Percentiles rank a stretch among this genome's conserved stretches.
These are phyloP conservation scores for Cinclus mexicanus DNA, from an alignment of 2,113 vertebrate genomes.

Conservation along the genomic window DNA sequence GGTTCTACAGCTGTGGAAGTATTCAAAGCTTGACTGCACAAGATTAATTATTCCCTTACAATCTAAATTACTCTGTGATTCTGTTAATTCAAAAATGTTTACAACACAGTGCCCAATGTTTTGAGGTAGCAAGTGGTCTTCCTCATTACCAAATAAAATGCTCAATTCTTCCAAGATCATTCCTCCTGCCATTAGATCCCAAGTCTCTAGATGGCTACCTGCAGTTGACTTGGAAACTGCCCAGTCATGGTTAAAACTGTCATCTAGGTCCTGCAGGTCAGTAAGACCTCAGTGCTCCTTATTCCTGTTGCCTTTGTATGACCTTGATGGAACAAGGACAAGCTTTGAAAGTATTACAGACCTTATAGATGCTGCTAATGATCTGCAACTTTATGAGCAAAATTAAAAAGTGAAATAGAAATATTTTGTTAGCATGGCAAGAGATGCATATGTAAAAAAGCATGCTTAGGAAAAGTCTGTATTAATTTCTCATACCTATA, in stretches of 20 bases:
- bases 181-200: neutral
- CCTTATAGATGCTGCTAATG: neutral
- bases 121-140: neutral
- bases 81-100: neutral
- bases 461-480: neutral
- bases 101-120: neutral
- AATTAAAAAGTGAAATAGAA: neutral
- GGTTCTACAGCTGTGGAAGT: neutral
- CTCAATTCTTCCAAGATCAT: neutral
- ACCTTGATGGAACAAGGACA: neutral
- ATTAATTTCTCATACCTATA: neutral
- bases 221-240: neutral
- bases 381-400: neutral
- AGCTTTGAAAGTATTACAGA: neutral
- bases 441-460: neutral
- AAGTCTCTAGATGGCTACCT: neutral
- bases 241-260: neutral
- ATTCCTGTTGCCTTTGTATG: neutral
- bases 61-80: neutral
- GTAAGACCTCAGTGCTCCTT: neutral
- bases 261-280: neutral
- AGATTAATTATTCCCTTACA: neutral
- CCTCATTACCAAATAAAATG: neutral
- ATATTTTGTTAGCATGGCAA: neutral
- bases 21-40: neutral